Base-by-base conservation (phyloP, 1,140 invertebrate genomes). In the Manduca sexta region DNA sequence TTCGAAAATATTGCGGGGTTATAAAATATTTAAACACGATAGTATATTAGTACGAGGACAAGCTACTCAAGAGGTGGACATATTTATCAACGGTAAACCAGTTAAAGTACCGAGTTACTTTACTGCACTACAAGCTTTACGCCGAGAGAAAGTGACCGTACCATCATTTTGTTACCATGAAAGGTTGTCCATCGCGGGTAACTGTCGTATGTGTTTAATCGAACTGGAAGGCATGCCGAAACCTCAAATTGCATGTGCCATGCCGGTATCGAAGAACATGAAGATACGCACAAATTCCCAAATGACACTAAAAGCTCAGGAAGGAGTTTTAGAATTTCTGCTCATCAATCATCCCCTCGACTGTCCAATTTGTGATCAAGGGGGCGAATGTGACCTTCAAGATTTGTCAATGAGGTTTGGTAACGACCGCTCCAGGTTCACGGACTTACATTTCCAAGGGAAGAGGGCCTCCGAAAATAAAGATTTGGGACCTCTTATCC, bases 311-410 rank as follows among this genome's bases (percentile, higher is more conserved):
- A 89, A 45, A 46, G 98, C 98, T 5, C 91, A 98, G 54, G 95
- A 97, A 88, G 95, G 96, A 51, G 98, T 99, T 10, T 98, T 99
- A 95, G 98, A 99, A 84, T 99, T 99, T 79, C 86, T 99, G 39
- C 85, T 99, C 14, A 93, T 98, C 21, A 99, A 99, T 75, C 98
- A 99, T 90, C 98, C 98, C 0, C 86, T 99, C 2, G 98, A 99
- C 87, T 99, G 98, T 87, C 98, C 98, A 1, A 99, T 99, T 86
- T 99, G 98, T 89, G 98, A 99, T 86, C 98, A 98, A 86, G 98
- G 98, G 21, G 98, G 98, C 1, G 98, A 99, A 88, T 99, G 98
- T 84, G 98, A 99, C 87, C 88, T 99, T 15, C 94, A 98, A 89
- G 97, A 99, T 87, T 95, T 99, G 77, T 95, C 96, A 7, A 99